Conservation (phyloP, 1,140 invertebrate species). For the Druon quercuslanigerum region DNA sequence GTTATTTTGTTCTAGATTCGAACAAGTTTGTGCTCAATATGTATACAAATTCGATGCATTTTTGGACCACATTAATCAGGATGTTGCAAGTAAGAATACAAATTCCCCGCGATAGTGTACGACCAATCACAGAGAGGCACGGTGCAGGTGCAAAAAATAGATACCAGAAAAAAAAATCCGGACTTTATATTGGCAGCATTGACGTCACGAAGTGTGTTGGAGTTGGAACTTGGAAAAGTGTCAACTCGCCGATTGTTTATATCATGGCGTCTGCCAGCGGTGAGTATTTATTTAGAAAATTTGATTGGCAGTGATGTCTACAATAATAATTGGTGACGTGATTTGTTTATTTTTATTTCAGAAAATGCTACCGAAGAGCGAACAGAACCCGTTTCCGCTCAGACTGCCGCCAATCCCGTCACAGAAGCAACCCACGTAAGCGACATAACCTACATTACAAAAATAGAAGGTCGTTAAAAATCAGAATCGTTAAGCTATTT, state of each 20-base stretch:
- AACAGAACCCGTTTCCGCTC: constrained; percentile 41
- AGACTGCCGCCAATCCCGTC: constrained; percentile 44
- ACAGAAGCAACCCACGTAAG: constrained; percentile 44
- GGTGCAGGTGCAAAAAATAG: no score
- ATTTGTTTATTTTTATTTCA: constrained; percentile 36
- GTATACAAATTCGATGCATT: no score
- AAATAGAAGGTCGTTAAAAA: not conserved
- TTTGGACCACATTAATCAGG: no score
- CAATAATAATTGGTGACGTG: constrained; percentile 21
- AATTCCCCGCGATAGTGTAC: no score
- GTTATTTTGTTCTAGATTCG: no score
- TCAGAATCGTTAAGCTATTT: no score
- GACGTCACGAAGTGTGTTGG: not conserved
- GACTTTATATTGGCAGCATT: not conserved
- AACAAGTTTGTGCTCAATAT: no score
- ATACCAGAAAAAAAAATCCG: no score
- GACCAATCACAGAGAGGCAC: no score
- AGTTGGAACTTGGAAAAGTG: no score
- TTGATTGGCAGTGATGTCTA: not conserved
- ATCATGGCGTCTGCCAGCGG: constrained; percentile 34
- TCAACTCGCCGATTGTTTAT: constrained; percentile 6
- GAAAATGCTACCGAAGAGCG: constrained; percentile 52
- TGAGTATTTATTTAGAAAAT: not conserved
- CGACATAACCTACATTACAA: constrained; percentile 23
- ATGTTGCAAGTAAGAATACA: no score